Conservation (phyloP, 2,113 vertebrate genomes). For the Anhinga rufa region DNA sequence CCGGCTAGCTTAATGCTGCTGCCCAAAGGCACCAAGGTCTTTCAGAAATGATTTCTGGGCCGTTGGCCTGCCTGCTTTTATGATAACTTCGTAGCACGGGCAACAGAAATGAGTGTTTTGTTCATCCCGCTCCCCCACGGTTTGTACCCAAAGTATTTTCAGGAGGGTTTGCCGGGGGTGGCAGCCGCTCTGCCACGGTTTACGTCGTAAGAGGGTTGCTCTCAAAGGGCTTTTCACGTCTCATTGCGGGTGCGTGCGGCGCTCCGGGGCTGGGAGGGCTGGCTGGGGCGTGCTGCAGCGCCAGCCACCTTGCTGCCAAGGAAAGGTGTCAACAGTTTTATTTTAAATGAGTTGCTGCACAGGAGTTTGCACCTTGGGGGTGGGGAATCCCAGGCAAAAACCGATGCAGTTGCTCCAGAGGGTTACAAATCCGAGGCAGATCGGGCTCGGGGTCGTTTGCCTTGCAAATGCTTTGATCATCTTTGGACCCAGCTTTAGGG, state of each 20-base stretch:
- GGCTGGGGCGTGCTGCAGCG: rapidly evolving
- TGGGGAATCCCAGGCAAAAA: background rate
- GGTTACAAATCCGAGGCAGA: rapidly evolving
- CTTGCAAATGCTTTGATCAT: background rate
- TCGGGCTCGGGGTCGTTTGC: background rate
- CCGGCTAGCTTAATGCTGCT: background rate
- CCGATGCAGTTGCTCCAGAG: rapidly evolving
- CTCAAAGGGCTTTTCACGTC: background rate
- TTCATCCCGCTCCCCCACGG: background rate
- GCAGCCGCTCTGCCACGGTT: background rate
- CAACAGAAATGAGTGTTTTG: background rate
- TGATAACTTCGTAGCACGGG: rapidly evolving
- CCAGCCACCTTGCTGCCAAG: rapidly evolving
- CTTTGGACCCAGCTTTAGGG: background rate
- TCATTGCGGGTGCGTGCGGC: rapidly evolving
- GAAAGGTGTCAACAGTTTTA: background rate
- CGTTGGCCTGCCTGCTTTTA: too few relatives aligned
- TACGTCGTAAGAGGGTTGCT: rapidly evolving
- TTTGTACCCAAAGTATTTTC: too few relatives aligned
- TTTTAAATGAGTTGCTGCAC: too few relatives aligned
- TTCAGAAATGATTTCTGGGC: background rate
- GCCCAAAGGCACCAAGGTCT: background rate
- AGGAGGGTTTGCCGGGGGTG: background rate
- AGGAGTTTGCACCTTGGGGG: background rate
- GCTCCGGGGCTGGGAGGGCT: too few relatives aligned